A percentile compares a stretch with the other conserved stretches of the same genome.
phyloP scores from a whole-genome alignment of 1,140 invertebrate genomes.

The Eulimnadia texana region DNA sequence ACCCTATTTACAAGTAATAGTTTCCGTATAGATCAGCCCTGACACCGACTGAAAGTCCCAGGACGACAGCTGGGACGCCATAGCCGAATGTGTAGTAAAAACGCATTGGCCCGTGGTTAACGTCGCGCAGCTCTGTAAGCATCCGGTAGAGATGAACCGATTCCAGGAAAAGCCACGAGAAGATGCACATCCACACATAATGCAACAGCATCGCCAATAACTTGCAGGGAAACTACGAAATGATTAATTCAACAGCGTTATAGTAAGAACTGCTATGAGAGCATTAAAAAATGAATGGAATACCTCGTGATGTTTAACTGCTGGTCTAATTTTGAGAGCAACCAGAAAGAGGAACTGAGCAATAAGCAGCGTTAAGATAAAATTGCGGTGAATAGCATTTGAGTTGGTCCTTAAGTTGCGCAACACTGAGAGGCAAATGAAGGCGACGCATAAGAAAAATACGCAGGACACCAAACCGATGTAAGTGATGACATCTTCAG shows the following conservation, averaged over 20 bases:
- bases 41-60: slow-evolving; percentile 78
- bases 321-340: slow-evolving; percentile 58
- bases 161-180: slow-evolving; percentile 82
- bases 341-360: slow-evolving; percentile 73
- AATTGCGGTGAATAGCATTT: slow-evolving; percentile 86
- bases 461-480: slow-evolving; percentile 59
- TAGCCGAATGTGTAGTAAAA: slow-evolving; percentile 92
- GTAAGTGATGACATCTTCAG: slow-evolving; percentile 76
- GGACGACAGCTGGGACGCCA: slow-evolving; percentile 80
- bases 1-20: slow-evolving; percentile 80
- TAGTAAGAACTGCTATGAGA: no score
- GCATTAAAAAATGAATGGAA: no score
- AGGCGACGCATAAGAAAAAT: slow-evolving; percentile 42
- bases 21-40: slow-evolving; percentile 91
- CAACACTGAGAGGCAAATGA: slow-evolving; percentile 57
- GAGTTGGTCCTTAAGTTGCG: slow-evolving; percentile 69
- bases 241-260: slow-evolving; percentile 1
- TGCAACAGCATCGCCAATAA: slow-evolving; percentile 80
- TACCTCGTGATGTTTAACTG: slow-evolving; percentile 45
- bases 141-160: slow-evolving; percentile 84
- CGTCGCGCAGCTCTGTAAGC: slow-evolving; percentile 87
- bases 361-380: slow-evolving; percentile 73
- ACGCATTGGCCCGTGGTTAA: slow-evolving; percentile 86
- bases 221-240: slow-evolving; percentile 79
- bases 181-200: slow-evolving; percentile 77